Conservation (phyloP, 2,888 invertebrate species). For the Hyalella azteca region DNA sequence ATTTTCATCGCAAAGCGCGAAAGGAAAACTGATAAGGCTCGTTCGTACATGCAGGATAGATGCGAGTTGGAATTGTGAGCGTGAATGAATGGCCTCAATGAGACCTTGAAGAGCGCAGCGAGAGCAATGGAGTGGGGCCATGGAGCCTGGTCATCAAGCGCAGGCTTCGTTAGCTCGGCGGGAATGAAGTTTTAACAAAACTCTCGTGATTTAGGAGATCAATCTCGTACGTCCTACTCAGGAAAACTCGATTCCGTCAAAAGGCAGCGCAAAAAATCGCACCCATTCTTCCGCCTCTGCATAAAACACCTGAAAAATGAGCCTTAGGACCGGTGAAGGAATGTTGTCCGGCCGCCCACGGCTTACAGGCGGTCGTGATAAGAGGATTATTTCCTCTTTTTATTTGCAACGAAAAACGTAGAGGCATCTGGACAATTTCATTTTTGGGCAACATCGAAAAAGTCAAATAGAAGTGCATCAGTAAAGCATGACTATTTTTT, state of each 20-base stretch:
- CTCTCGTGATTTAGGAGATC: conserved; percentile 8
- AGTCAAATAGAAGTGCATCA: too few relatives aligned
- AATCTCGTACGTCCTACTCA: background rate
- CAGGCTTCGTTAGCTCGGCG: background rate
- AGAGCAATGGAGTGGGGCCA: background rate
- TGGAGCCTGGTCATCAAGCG: background rate
- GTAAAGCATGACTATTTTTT: too few relatives aligned
- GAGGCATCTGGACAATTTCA: too few relatives aligned
- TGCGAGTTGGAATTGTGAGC: background rate
- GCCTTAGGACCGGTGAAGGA: background rate
- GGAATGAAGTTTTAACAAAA: background rate
- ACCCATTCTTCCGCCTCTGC: background rate
- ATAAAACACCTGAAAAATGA: conserved; percentile 20
- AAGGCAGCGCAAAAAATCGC: conserved; percentile 15
- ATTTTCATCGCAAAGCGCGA: too few relatives aligned
- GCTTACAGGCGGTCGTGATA: too few relatives aligned
- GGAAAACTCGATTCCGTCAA: conserved; percentile 10
- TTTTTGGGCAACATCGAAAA: too few relatives aligned
- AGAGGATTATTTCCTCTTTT: too few relatives aligned
- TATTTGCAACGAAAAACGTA: too few relatives aligned
- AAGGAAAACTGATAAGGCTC: too few relatives aligned
- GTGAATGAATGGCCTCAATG: background rate
- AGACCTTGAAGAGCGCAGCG: background rate
- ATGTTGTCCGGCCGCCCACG: background rate
- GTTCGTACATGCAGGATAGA: too few relatives aligned